Percentiles rank a stretch among this genome's conserved stretches.
phyloP scores from a whole-genome alignment of 2,113 vertebrate genomes.

The Argyrosomus japonicus region DNA sequence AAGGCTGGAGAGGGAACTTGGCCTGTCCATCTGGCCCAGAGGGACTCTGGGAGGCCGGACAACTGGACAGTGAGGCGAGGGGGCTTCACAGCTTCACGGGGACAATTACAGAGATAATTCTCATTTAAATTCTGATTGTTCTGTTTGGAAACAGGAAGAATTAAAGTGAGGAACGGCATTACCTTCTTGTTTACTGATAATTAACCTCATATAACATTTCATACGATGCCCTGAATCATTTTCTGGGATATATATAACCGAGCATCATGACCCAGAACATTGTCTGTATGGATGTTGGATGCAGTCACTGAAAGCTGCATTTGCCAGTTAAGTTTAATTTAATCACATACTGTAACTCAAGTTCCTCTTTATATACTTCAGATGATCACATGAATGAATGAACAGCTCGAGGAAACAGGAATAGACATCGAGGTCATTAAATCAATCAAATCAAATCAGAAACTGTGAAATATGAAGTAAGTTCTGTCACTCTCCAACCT shows the following conservation, averaged over 20 bases:
- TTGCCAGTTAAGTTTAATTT: background rate
- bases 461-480: background rate
- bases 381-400: background rate
- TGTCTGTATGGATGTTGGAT: background rate
- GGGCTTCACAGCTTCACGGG: background rate
- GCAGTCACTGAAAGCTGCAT: background rate
- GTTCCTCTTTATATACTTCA: background rate
- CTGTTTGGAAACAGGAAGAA: background rate
- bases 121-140: background rate
- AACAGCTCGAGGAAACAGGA: background rate
- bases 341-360: background rate
- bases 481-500: too few species aligned
- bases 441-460: background rate
- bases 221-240: background rate
- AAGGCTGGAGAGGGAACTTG: conserved; percentile 71
- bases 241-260: background rate
- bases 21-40: conserved; percentile 61
- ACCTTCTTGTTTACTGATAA: background rate
- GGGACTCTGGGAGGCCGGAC: conserved; percentile 45
- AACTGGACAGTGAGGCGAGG: conserved; percentile 40
- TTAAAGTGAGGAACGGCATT: background rate
- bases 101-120: background rate
- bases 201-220: background rate
- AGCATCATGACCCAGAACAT: background rate
- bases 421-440: background rate